Evolutionary conservation across 2,888 invertebrate species (phyloP).

Genomic region (Bhutanitis thaidina): DNA sequence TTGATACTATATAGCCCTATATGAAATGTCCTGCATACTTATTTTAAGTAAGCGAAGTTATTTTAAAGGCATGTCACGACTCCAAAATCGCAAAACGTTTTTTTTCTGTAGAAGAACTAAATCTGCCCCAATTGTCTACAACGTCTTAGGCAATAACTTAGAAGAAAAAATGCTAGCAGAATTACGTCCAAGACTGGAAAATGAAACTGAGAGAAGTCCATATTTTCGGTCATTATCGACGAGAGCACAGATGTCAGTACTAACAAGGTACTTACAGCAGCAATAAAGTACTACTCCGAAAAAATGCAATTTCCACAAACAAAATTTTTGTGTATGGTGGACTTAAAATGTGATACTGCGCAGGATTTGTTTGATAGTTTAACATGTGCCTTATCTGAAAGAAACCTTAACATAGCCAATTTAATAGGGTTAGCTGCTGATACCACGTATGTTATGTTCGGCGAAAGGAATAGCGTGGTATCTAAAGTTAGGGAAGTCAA

Average conservation of each 20-base stretch:
- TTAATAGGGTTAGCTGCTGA: too few relatives aligned
- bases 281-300: conserved; percentile 17
- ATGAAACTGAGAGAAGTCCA: conserved; percentile 9
- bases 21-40: conserved; percentile 3
- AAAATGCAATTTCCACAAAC: not conserved
- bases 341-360: not conserved
- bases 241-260: conserved; percentile 21
- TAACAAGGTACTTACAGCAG: conserved; percentile 17
- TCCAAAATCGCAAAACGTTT: conserved; percentile 4
- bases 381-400: conserved; percentile 4
- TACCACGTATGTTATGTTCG: not conserved
- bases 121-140: conserved; percentile 3
- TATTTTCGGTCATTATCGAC: conserved; percentile 18
- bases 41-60: not conserved
- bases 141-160: conserved; percentile 10
- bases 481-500: too few relatives aligned
- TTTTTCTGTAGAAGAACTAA: conserved; percentile 12
- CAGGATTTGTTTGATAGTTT: conserved; percentile 9
- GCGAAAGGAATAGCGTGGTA: not conserved
- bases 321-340: not conserved
- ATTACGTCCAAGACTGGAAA: conserved; percentile 11
- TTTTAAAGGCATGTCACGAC: not conserved
- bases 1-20: not conserved
- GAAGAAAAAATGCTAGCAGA: conserved; percentile 10
- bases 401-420: too few relatives aligned